phyloP scores from a whole-genome alignment of 2,888 invertebrate genomes.

The Anodontia alba region DNA sequence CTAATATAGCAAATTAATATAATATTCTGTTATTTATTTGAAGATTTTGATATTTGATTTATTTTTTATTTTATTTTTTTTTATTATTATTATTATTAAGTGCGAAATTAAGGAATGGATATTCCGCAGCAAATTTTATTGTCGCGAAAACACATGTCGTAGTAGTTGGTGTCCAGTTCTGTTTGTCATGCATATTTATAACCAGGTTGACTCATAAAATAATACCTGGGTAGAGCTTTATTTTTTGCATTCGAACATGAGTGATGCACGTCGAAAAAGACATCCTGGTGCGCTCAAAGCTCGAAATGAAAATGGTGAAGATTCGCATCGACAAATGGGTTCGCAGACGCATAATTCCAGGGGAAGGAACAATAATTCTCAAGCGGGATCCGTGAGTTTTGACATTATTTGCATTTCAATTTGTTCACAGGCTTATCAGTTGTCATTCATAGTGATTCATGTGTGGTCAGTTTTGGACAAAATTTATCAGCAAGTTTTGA shows the following conservation, averaged over 20 bases:
- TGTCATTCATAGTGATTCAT: not conserved
- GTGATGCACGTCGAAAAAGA: slow-evolving; percentile 76
- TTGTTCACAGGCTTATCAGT: not conserved
- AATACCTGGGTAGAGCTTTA: not conserved
- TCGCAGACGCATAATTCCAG: slow-evolving; percentile 29
- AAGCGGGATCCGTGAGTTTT: slow-evolving; percentile 40
- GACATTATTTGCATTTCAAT: not conserved
- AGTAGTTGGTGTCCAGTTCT: not conserved
- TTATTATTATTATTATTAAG: no score
- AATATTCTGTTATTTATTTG: no score
- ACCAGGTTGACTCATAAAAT: not conserved
- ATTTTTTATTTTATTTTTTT: no score
- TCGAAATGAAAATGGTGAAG: slow-evolving; percentile 71
- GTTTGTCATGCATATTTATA: slow-evolving; percentile 24
- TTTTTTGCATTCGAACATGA: slow-evolving; percentile 62
- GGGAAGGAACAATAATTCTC: slow-evolving; percentile 51
- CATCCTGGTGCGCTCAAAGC: slow-evolving; percentile 67
- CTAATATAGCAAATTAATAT: no score
- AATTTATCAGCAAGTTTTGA: not conserved
- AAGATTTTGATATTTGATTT: no score
- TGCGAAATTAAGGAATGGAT: no score
- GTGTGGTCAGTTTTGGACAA: not conserved
- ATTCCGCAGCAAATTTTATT: not conserved
- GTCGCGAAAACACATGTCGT: slow-evolving; percentile 2
- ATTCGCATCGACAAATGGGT: slow-evolving; percentile 59